Evolutionary conservation across 2,797 vertebrate species (phyloP).

Genomic region (Otolemur crassicaudatus): DNA sequence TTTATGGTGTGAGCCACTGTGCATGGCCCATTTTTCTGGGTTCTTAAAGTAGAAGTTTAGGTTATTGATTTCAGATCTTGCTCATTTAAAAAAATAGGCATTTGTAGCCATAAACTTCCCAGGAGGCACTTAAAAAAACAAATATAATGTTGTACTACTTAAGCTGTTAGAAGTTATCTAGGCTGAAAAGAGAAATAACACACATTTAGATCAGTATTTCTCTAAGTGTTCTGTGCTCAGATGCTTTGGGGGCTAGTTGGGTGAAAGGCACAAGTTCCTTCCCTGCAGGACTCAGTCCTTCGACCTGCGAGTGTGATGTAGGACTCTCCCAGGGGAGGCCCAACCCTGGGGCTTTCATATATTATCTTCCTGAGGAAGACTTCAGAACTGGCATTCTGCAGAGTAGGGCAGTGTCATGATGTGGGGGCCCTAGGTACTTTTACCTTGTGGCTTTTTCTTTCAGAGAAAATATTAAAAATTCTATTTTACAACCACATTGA

Average conservation of each 20-base stretch:
- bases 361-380: not conserved
- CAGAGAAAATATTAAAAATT: not conserved
- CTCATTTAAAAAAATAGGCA: not conserved
- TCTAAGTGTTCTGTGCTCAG: not conserved
- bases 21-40: not conserved
- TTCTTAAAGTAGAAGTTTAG: conserved; percentile 5
- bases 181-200: conserved; percentile 9
- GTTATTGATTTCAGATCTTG: conserved; percentile 43
- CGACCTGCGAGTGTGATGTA: no score
- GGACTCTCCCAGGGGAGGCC: no score
- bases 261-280: not conserved
- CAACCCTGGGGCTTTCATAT: not conserved
- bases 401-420: not conserved
- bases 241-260: not conserved
- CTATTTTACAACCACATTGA: not conserved
- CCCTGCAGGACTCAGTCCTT: not conserved
- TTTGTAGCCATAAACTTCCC: conserved; percentile 2
- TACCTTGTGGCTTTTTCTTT: not conserved
- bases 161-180: conserved; percentile 4
- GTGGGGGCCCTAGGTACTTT: not conserved
- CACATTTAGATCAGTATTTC: not conserved
- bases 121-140: conserved; percentile 24
- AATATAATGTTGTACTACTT: conserved; percentile 6
- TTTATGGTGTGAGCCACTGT: no score
- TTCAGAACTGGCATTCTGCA: not conserved